Evolutionary conservation across 2,113 vertebrate genomes (phyloP), one percentile per base, ranked within the genome.

Genomic region (Melanostigma gelatinosum): DNA sequence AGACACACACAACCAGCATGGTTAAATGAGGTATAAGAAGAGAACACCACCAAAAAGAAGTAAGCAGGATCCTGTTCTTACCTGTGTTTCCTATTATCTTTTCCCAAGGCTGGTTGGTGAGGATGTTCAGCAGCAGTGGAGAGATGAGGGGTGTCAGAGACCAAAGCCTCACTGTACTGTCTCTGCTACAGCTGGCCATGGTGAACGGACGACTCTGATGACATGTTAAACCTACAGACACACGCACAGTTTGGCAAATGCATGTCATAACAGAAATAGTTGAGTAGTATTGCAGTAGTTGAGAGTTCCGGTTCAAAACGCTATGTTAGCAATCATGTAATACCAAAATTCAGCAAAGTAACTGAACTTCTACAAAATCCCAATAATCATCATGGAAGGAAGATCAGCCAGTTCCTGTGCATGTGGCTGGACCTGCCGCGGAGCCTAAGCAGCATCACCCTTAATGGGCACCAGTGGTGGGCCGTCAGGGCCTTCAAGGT

Each of bases 141-240:
- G 95, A 94, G 83, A 98, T 95, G 69, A 99, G 94, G 3, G 98
- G 95, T 0, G 96, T 94, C 83, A 99, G 86, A 4, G 98, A 98
- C 98, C 98, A 99, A 20, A 99, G 96, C 63, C 98, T 94, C 82
- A 99, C 97, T 4, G 98, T 99, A 13, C 98, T 99, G 90, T 99
- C 98, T 54, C 98, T 96, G 78, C 97, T 99, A 67, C 98, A 99
- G 75, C 97, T 99, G 1, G 98, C 98, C 97, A 99, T 96, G 10
- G 97, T 99, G 93, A 99, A 99, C 0, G 98, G 98, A 42, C 96
- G 95, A 63, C 88, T 96, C 24, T 97, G 97, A 74, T 99, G 98
- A 72, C 97, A 99, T 0, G 98, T 97, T 79, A 99, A 85, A 69
- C 98, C 98, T 99, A 84, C 42, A 60, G 15, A 66, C n/a, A 69